Evolutionary conservation across 2,888 invertebrate species (phyloP).

Genomic region (Torymus texanus): DNA sequence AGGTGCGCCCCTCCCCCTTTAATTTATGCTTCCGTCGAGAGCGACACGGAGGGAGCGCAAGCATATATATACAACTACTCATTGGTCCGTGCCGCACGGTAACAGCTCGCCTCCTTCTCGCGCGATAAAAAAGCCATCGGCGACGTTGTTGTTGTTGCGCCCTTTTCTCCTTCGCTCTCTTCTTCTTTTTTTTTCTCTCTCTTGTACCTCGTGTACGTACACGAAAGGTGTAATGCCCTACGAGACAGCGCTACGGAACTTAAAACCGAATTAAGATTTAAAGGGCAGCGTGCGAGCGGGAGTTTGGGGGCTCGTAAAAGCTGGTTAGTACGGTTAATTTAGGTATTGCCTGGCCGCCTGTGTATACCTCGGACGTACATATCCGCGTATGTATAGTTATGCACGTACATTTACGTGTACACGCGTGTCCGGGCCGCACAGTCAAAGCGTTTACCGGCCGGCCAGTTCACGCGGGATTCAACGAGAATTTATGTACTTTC

Average conservation of each 20-base stretch:
- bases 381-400: too few species aligned
- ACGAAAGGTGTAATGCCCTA: background rate
- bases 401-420: background rate
- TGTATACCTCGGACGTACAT: too few species aligned
- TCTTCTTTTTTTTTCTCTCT: background rate
- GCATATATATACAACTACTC: background rate
- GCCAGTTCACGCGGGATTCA: slow-evolving; percentile 19
- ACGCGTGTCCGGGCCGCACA: background rate
- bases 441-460: slow-evolving; percentile 4
- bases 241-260: slow-evolving; percentile 43
- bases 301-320: slow-evolving; percentile 55
- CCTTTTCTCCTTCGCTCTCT: slow-evolving; percentile 3
- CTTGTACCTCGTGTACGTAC: background rate
- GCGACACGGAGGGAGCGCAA: background rate
- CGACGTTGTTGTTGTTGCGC: too few species aligned
- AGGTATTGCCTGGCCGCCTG: slow-evolving; percentile 52
- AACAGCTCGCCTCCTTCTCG: background rate
- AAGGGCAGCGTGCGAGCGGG: slow-evolving; percentile 48
- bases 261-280: slow-evolving; percentile 61
- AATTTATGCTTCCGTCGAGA: slow-evolving; percentile 50
- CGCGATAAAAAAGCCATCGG: slow-evolving; percentile 37
- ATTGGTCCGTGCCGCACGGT: background rate
- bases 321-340: slow-evolving; percentile 60
- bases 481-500: slow-evolving; percentile 35
- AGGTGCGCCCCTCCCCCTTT: slow-evolving; percentile 47